phyloP scores from a whole-genome alignment of 2,113 vertebrate genomes.

The Gambusia affinis region DNA sequence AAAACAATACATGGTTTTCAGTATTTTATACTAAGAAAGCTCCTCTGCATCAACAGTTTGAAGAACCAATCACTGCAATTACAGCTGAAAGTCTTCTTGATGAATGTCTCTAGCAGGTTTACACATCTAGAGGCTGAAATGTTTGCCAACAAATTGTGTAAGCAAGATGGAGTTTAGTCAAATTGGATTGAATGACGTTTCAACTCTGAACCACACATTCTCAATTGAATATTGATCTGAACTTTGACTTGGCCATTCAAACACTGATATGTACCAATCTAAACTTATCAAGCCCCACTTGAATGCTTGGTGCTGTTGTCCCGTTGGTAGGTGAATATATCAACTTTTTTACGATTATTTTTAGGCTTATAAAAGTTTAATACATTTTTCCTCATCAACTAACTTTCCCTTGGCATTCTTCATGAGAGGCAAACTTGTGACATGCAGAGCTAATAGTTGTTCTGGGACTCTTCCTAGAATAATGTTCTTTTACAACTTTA shows the following conservation, averaged over 20 bases:
- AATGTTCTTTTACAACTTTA: neutral
- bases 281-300: neutral
- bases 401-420: neutral
- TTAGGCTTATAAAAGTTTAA: too few relatives aligned
- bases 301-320: too few relatives aligned
- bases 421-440: neutral
- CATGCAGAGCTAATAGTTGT: neutral
- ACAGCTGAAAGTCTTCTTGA: neutral
- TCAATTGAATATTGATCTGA: conserved; percentile 37
- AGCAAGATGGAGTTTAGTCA: neutral
- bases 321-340: too few relatives aligned
- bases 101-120: neutral
- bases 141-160: neutral
- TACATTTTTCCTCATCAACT: too few relatives aligned
- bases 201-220: conserved; percentile 16
- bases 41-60: too few relatives aligned
- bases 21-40: neutral
- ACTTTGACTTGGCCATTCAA: conserved; percentile 32
- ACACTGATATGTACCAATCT: neutral
- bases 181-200: neutral
- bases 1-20: neutral
- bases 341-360: too few relatives aligned
- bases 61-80: neutral
- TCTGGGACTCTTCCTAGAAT: neutral
- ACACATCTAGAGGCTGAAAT: neutral